These are phyloP conservation scores for Lochmaea crataegi DNA, from an alignment of 2,888 invertebrate genomes.

Conservation along the genomic window DNA sequence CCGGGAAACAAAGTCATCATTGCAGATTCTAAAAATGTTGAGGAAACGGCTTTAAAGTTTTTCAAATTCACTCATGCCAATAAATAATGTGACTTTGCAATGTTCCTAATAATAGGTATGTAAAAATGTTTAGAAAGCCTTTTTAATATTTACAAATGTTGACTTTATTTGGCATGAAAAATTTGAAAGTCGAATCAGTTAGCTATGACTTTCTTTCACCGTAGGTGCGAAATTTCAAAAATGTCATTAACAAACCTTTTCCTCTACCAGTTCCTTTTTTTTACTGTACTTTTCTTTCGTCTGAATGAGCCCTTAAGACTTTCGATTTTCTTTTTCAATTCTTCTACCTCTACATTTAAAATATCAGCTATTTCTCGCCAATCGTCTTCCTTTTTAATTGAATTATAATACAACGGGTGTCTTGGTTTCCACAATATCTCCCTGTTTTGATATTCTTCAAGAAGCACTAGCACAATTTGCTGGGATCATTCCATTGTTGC, in stretches of 20 bases:
- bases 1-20: no score
- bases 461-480: constrained; percentile 8
- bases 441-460: constrained; percentile 15
- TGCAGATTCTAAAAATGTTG: constrained; percentile 20
- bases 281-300: constrained; percentile 21
- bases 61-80: constrained; percentile 16
- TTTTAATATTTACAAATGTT: constrained; percentile 17
- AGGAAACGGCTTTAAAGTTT: constrained; percentile 19
- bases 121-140: constrained; percentile 14
- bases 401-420: constrained; percentile 24
- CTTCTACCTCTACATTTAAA: constrained; percentile 10
- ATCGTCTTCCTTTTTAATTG: constrained; percentile 25
- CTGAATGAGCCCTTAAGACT: constrained; percentile 22
- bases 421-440: constrained; percentile 24
- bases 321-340: constrained; percentile 26
- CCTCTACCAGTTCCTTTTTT: neutral
- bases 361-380: constrained; percentile 23
- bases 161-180: constrained; percentile 16
- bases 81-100: constrained; percentile 21
- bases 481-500: constrained; percentile 23
- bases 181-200: constrained; percentile 8
- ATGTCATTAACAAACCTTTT: constrained; percentile 20
- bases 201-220: constrained; percentile 18
- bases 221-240: constrained; percentile 16
- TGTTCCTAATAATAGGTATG: constrained; percentile 17